Conservation (phyloP, 2,888 invertebrate species). For the Melanostoma mellinum region DNA sequence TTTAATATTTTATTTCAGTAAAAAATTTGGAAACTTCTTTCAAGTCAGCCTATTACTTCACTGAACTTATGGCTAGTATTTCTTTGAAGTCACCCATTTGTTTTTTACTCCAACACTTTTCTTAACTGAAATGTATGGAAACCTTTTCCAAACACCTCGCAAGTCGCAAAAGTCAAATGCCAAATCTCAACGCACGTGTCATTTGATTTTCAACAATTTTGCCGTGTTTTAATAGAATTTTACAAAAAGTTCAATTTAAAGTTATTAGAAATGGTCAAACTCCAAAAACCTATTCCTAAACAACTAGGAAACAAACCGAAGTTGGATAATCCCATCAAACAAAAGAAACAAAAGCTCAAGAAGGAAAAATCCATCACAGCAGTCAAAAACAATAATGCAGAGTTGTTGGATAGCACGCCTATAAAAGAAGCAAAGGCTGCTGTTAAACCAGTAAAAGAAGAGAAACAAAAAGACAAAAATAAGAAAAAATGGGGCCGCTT, state of each 20-base stretch:
- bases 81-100: not conserved
- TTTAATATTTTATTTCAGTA: too few species aligned
- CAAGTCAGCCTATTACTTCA: too few species aligned
- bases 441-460: slow-evolving; percentile 11
- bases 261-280: slow-evolving; percentile 38
- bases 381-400: slow-evolving; percentile 22
- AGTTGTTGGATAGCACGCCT: slow-evolving; percentile 27
- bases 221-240: slow-evolving; percentile 9
- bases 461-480: not conserved
- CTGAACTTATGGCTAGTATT: too few species aligned
- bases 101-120: not conserved
- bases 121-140: not conserved
- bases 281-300: slow-evolving; percentile 62
- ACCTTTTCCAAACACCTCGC: not conserved
- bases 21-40: too few species aligned
- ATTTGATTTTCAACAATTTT: slow-evolving; percentile 22
- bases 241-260: not conserved
- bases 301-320: slow-evolving; percentile 48
- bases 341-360: slow-evolving; percentile 32
- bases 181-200: slow-evolving; percentile 48
- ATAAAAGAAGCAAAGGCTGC: slow-evolving; percentile 20
- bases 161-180: not conserved
- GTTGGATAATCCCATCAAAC: slow-evolving; percentile 55
- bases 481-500: too few species aligned
- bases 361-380: slow-evolving; percentile 30